Percentiles rank a stretch among this genome's conserved stretches.
Evolutionary conservation across 2,888 invertebrate species (phyloP).

Genomic region (Macrophya annulata): DNA sequence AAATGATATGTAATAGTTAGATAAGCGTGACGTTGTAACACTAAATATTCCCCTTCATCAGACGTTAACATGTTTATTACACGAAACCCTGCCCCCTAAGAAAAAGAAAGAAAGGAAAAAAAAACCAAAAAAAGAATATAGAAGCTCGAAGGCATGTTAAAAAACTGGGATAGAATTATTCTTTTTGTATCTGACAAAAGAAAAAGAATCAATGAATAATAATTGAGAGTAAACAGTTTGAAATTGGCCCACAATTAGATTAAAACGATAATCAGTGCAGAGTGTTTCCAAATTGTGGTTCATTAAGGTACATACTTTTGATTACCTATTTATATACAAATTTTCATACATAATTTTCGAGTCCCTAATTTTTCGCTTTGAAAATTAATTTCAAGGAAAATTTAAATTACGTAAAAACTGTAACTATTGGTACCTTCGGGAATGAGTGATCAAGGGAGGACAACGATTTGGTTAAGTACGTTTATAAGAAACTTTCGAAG

Average conservation of each 20-base stretch:
- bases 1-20: not conserved
- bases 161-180: not conserved
- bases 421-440: not conserved
- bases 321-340: not conserved
- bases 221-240: not conserved
- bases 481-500: slow-evolving; percentile 54
- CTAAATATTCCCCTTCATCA: slow-evolving; percentile 33
- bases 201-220: slow-evolving; percentile 8
- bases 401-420: not conserved
- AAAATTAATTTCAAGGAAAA: not conserved
- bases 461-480: slow-evolving; percentile 39
- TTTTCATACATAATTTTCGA: too few species aligned
- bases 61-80: slow-evolving; percentile 42
- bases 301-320: not conserved
- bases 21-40: slow-evolving; percentile 21
- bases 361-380: not conserved
- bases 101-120: not conserved
- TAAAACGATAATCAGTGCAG: not conserved
- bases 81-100: slow-evolving; percentile 8
- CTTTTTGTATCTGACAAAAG: not conserved
- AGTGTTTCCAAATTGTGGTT: not conserved
- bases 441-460: slow-evolving; percentile 36
- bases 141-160: slow-evolving; percentile 26
- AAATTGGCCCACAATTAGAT: not conserved
- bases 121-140: not conserved